Evolutionary conservation across 2,888 invertebrate species (phyloP).

Genomic region (Apotomis betuletana): DNA sequence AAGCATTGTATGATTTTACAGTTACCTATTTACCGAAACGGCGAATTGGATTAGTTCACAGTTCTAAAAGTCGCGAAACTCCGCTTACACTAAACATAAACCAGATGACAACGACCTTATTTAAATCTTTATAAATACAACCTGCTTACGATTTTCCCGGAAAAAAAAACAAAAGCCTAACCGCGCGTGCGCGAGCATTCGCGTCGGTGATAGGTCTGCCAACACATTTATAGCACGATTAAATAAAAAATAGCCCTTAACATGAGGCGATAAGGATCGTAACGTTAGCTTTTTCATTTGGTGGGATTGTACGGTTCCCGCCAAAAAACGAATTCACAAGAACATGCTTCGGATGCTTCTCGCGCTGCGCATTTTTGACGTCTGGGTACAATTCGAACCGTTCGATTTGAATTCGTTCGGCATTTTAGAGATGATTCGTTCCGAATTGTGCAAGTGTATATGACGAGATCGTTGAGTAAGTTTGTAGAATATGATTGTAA

Average conservation of each 20-base stretch:
- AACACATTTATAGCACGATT: background rate
- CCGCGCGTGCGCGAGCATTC: slow-evolving; percentile 76
- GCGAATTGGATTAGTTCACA: background rate
- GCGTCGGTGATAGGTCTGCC: slow-evolving; percentile 52
- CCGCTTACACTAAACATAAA: slow-evolving; percentile 6
- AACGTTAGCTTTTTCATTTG: background rate
- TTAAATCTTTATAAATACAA: slow-evolving; percentile 59
- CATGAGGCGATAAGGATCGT: background rate
- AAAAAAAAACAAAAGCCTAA: slow-evolving; percentile 55
- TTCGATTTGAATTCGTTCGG: slow-evolving; percentile 60
- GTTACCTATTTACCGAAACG: too few relatives aligned
- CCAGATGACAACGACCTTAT: slow-evolving; percentile 32
- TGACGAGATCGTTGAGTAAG: slow-evolving; percentile 61
- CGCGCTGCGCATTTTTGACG: slow-evolving; percentile 69
- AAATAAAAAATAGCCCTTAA: slow-evolving; percentile 1
- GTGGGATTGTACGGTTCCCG: slow-evolving; percentile 53
- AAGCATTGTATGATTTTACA: too few relatives aligned
- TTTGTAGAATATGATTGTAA: slow-evolving; percentile 6
- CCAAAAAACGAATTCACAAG: slow-evolving; percentile 66
- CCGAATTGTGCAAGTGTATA: slow-evolving; percentile 65
- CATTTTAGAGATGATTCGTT: slow-evolving; percentile 71
- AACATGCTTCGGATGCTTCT: slow-evolving; percentile 61
- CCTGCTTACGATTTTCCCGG: slow-evolving; percentile 66
- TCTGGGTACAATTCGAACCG: slow-evolving; percentile 56
- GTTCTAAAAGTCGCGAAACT: background rate